phyloP scores from a whole-genome alignment of 2,797 vertebrate species.

The Gadopsis marmoratus region DNA sequence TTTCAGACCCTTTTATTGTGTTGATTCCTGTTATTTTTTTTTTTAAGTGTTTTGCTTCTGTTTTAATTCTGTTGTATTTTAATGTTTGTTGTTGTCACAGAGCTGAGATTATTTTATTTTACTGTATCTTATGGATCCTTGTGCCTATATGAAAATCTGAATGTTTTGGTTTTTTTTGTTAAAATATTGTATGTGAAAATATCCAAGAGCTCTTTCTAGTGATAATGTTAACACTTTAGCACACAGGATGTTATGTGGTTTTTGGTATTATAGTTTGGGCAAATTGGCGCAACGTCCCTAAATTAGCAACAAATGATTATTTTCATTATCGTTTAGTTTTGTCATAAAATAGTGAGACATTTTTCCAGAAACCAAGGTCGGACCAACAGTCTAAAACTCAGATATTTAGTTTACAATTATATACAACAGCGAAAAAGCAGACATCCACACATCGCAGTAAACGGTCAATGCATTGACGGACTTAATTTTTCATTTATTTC shows the following conservation, averaged over 20 bases:
- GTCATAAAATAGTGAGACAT: too few species aligned
- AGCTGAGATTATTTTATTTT: slow-evolving; percentile 53
- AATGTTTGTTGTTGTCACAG: slow-evolving; percentile 28
- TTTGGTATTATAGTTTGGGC: background rate
- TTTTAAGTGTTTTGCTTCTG: background rate
- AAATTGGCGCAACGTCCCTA: background rate
- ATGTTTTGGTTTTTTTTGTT: slow-evolving; percentile 33
- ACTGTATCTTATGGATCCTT: slow-evolving; percentile 62
- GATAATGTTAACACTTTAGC: slow-evolving; percentile 36
- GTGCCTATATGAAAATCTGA: slow-evolving; percentile 58
- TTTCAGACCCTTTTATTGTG: slow-evolving; percentile 29
- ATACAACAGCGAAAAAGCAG: background rate
- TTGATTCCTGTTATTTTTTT: too few species aligned
- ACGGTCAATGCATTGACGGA: background rate
- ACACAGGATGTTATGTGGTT: slow-evolving; percentile 17
- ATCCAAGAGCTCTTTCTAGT: slow-evolving; percentile 10
- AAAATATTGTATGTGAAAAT: slow-evolving; percentile 18
- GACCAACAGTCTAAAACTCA: background rate
- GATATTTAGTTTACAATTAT: background rate
- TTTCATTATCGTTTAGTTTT: background rate
- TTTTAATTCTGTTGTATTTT: slow-evolving; percentile 38
- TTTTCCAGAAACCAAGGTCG: background rate
- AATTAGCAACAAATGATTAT: background rate
- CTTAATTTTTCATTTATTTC: background rate
- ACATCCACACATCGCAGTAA: too few species aligned